Conservation (phyloP, 1,140 invertebrate genomes). For the Thereuonema tuberculata region DNA sequence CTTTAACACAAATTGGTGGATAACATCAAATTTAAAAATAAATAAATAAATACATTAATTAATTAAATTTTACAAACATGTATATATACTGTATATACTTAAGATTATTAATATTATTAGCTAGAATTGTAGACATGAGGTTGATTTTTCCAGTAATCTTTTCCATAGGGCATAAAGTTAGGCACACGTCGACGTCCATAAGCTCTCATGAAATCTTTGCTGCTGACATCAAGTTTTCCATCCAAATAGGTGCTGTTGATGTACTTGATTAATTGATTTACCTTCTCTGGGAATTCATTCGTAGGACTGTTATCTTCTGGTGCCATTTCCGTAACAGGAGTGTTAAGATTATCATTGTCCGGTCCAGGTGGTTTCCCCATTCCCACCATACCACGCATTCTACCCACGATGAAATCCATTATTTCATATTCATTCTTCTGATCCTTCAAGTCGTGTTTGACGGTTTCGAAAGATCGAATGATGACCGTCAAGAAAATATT, state of each 20-base stretch:
- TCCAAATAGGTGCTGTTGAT: constrained; percentile 34
- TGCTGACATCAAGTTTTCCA: constrained; percentile 24
- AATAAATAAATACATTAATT: too few species aligned
- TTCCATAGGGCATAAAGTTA: not conserved
- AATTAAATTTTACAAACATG: too few species aligned
- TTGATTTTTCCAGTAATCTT: not conserved
- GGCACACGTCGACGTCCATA: not conserved
- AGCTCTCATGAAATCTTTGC: constrained; percentile 22
- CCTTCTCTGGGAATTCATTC: constrained; percentile 31
- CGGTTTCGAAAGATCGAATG: constrained; percentile 36
- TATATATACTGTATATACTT: too few species aligned
- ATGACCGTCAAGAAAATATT: constrained; percentile 45
- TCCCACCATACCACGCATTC: constrained; percentile 21
- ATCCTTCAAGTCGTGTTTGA: constrained; percentile 22
- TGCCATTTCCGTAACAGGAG: constrained; percentile 4
- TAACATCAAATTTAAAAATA: too few species aligned
- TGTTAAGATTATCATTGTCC: not conserved
- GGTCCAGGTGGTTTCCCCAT: not conserved
- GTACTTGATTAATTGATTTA: constrained; percentile 33
- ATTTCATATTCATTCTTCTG: constrained; percentile 27
- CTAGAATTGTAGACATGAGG: not conserved
- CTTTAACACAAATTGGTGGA: not conserved
- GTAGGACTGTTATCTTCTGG: constrained; percentile 22
- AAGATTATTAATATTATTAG: not conserved
- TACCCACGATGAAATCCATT: constrained; percentile 23